phyloP scores from a whole-genome alignment of 2,888 invertebrate species.

The Allacma fusca region DNA sequence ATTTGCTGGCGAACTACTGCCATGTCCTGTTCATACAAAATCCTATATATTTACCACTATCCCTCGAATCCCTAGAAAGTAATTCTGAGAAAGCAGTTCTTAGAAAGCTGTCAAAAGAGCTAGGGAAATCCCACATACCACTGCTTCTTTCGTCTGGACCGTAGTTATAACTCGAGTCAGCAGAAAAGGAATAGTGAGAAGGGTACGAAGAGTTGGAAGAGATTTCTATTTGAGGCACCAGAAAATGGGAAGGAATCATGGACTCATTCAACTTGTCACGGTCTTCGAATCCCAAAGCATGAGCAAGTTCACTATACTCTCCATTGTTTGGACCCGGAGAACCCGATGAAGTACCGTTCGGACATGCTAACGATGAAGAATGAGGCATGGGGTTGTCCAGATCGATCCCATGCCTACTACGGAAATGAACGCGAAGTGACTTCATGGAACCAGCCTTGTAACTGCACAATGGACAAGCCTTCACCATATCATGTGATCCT shows the following conservation, averaged over 20 bases:
- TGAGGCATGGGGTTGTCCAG: conserved; percentile 84
- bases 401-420: conserved; percentile 89
- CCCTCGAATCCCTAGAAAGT: too few species aligned
- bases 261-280: conserved; percentile 60
- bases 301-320: conserved; percentile 61
- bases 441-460: conserved; percentile 90
- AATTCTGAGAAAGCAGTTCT: background rate
- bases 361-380: conserved; percentile 55
- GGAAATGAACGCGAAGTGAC: conserved; percentile 86
- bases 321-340: conserved; percentile 53
- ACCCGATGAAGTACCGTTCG: conserved; percentile 47
- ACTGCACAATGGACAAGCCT: conserved; percentile 88
- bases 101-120: conserved; percentile 7
- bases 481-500: conserved; percentile 79
- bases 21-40: conserved; percentile 65
- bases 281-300: conserved; percentile 61
- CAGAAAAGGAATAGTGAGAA: conserved; percentile 58
- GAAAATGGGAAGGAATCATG: conserved; percentile 78
- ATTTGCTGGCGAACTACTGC: conserved; percentile 62
- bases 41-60: too few species aligned
- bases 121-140: conserved; percentile 19
- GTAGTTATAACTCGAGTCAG: conserved; percentile 59
- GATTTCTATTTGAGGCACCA: conserved; percentile 90
- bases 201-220: conserved; percentile 66
- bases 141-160: conserved; percentile 54